phyloP scores from a whole-genome alignment of 2,113 vertebrate genomes.

The Pterophyllum scalare region DNA sequence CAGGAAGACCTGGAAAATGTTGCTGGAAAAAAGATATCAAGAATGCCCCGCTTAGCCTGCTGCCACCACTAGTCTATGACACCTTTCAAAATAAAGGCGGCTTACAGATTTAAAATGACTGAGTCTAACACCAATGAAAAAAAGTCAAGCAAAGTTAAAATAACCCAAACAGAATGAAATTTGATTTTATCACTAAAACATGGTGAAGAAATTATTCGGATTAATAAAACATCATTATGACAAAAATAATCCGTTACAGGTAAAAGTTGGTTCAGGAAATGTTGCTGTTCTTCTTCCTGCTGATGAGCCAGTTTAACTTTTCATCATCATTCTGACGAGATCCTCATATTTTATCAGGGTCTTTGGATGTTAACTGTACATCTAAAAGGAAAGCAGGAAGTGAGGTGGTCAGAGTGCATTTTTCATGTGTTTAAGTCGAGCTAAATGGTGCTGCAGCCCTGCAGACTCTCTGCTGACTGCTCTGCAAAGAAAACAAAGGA shows the following conservation, averaged over 20 bases:
- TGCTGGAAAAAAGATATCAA: too few species aligned
- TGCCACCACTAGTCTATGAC: too few species aligned
- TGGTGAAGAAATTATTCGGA: too few species aligned
- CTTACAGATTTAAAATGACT: too few species aligned
- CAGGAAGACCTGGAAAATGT: too few species aligned
- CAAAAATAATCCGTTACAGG: background rate
- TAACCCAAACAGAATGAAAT: too few species aligned
- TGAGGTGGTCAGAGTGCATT: background rate
- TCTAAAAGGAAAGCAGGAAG: background rate
- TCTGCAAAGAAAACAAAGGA: constrained; percentile 77
- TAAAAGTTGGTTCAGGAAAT: background rate
- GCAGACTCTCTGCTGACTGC: constrained; percentile 40
- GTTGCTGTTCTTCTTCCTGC: background rate
- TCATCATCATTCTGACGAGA: background rate
- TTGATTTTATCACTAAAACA: too few species aligned
- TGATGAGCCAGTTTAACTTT: background rate
- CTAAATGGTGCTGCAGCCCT: background rate
- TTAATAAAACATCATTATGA: too few species aligned
- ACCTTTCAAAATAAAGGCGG: too few species aligned
- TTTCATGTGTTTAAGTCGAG: background rate
- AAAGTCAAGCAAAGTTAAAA: too few species aligned
- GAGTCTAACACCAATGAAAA: too few species aligned
- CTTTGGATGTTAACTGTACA: background rate
- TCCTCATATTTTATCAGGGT: background rate
- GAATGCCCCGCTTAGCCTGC: too few species aligned